Base-by-base conservation (phyloP, 2,113 vertebrate species). In the Hypanus sabinus region DNA sequence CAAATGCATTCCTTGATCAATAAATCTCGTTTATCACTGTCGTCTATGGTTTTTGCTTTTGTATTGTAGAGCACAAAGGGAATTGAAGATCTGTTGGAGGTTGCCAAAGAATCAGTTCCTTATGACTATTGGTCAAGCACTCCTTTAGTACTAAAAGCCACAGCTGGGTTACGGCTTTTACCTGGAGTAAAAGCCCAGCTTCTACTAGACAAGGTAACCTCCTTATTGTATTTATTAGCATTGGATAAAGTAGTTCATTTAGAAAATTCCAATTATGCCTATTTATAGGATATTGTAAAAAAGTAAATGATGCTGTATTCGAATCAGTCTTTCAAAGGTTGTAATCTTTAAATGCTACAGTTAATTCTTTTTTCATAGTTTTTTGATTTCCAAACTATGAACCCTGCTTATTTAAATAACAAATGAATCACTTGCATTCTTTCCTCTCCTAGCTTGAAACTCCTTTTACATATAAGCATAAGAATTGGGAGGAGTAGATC, bases 101-200 rank as follows among this genome's bases (percentile, higher is more conserved):
- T 98, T 94, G 99, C 99, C 0, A 97, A 97, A 96, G 95, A 96
- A 94, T 96, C 95, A 10, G 93, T 99, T 88, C 98, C 98, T 4
- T 57, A 95, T 46, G 94, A 96, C 16, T 91, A 96, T 90, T 98
- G 98, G 98, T 96, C 95, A 94, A 95, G 94, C 62, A 99, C 98
- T 33, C 98, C 98, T 0, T 94, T 99, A 94, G 97, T 98, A 22
- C 97, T 99, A 92, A 98, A 97, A 96, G 99, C 99, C 88, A 99
- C 98, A 0, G 98, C 99, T 27, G 98, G 98, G 18, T 96, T 99
- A 73, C 96, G 98, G 6, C 96, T 99, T 14, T 96, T 99, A 92
- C 97, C 98, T 0, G 98, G 96, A 95, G 97, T 98, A 95, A 98
- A 99, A 94, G 98, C 99, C 75, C 95, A 97, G 60, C 97, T 97